A percentile compares a stretch with the other conserved stretches of the same genome.
These are phyloP conservation scores for Hypselothyrea guttata DNA, from an alignment of 2,888 invertebrate species.

Conservation along the genomic window DNA sequence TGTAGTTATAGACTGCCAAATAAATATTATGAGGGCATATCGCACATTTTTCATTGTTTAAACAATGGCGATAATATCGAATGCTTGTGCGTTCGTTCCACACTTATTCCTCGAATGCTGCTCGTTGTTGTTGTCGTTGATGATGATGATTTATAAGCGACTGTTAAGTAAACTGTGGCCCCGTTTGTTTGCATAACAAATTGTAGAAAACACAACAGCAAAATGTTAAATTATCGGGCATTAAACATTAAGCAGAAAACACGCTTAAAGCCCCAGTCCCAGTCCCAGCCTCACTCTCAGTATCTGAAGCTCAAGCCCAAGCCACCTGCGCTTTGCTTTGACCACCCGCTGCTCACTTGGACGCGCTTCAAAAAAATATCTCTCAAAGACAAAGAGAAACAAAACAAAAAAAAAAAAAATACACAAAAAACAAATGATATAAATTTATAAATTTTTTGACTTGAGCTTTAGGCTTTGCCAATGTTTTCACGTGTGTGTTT, in stretches of 20 bases:
- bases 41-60: slow-evolving; percentile 63
- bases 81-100: slow-evolving; percentile 18
- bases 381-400: slow-evolving; percentile 3
- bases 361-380: slow-evolving; percentile 21
- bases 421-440: slow-evolving; percentile 60
- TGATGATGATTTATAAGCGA: slow-evolving; percentile 71
- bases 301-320: slow-evolving; percentile 27
- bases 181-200: slow-evolving; percentile 73
- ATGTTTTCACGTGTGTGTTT: slow-evolving; percentile 28
- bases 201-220: slow-evolving; percentile 48
- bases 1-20: slow-evolving; percentile 62
- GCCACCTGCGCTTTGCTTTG: slow-evolving; percentile 64
- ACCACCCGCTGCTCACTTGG: slow-evolving; percentile 60
- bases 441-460: slow-evolving; percentile 61
- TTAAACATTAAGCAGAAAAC: slow-evolving; percentile 68
- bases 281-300: slow-evolving; percentile 17
- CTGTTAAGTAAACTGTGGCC: slow-evolving; percentile 67
- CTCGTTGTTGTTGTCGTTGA: slow-evolving; percentile 35
- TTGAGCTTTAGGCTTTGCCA: slow-evolving; percentile 54
- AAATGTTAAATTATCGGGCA: slow-evolving; percentile 65
- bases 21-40: slow-evolving; percentile 71
- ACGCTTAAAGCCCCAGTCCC: slow-evolving; percentile 40
- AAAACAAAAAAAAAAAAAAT: slow-evolving; percentile 1
- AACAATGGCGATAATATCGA: slow-evolving; percentile 58
- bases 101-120: too few relatives aligned